Evolutionary conservation across 2,113 vertebrate genomes (phyloP).

Genomic region (Seriola dumerili): DNA sequence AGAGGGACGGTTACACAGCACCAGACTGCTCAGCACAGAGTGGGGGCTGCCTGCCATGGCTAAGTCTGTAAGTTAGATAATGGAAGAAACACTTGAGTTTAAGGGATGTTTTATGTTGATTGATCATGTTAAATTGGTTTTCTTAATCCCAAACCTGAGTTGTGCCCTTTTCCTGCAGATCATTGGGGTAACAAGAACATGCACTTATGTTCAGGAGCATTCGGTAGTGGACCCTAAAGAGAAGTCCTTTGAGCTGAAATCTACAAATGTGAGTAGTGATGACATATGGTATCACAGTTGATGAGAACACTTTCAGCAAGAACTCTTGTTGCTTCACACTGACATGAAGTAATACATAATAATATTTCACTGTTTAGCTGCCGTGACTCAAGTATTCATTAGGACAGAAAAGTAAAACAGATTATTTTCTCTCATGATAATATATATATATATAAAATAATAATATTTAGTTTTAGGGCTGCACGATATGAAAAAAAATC

Average conservation of each 20-base stretch:
- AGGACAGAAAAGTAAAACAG: no score
- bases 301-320: no score
- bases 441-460: no score
- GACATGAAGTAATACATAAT: no score
- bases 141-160: not conserved
- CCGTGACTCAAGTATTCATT: no score
- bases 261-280: slow-evolving; percentile 91
- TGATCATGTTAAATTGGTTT: not conserved
- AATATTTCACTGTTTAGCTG: no score
- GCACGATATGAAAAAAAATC: no score
- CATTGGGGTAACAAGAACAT: slow-evolving; percentile 91
- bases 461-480: no score
- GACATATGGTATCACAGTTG: not conserved
- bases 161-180: slow-evolving; percentile 83
- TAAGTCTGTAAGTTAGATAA: slow-evolving; percentile 87
- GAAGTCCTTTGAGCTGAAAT: slow-evolving; percentile 94
- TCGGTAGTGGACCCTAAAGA: slow-evolving; percentile 93
- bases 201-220: slow-evolving; percentile 95
- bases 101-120: not conserved
- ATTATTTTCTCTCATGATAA: no score
- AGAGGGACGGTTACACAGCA: slow-evolving; percentile 93
- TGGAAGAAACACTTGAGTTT: not conserved
- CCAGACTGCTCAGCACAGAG: slow-evolving; percentile 94
- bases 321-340: no score
- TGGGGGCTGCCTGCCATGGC: slow-evolving; percentile 97